Evolutionary conservation across 2,888 invertebrate species (phyloP).

Genomic region (Ochropacha duplaris): DNA sequence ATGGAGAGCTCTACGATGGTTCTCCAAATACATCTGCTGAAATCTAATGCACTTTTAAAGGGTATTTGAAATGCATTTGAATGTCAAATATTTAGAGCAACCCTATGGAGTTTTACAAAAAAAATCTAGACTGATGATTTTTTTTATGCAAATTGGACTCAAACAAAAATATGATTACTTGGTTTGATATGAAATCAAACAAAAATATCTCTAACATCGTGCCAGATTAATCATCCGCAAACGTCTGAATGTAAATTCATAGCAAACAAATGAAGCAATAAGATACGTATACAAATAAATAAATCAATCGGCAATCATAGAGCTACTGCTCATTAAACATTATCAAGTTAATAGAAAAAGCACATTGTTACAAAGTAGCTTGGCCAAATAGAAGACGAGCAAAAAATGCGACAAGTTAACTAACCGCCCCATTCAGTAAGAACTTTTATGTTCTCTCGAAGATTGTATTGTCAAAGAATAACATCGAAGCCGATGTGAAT

Average conservation of each 20-base stretch:
- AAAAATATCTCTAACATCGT: no score
- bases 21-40: constrained; percentile 58
- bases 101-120: not conserved
- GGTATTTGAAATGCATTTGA: constrained; percentile 9
- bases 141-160: no score
- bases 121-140: no score
- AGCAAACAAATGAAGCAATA: not conserved
- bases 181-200: not conserved
- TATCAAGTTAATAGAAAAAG: not conserved
- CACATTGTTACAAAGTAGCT: not conserved
- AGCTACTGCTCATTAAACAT: not conserved
- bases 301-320: not conserved
- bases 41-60: constrained; percentile 33
- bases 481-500: not conserved
- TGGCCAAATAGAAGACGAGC: not conserved
- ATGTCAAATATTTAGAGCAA: constrained; percentile 19
- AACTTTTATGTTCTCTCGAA: not conserved
- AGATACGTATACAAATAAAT: not conserved
- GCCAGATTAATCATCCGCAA: not conserved
- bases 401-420: not conserved
- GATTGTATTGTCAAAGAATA: not conserved
- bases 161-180: not conserved
- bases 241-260: not conserved
- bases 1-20: constrained; percentile 53
- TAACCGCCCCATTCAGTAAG: not conserved